A percentile compares a stretch with the other conserved stretches of the same genome.
phyloP scores from a whole-genome alignment of 2,888 invertebrate species.

The Eulithis testata region DNA sequence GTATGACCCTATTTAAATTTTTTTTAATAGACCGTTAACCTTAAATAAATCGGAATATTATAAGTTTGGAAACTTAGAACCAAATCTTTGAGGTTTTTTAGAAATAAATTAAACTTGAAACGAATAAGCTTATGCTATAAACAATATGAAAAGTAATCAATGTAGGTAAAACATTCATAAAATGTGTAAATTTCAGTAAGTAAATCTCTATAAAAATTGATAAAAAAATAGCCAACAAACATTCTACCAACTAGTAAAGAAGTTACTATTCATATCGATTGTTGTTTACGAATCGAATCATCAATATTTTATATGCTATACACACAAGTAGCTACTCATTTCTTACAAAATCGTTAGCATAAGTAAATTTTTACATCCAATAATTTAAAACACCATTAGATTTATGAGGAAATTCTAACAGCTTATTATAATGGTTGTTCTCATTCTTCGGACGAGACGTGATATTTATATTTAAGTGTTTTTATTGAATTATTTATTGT shows the following conservation, averaged over 20 bases:
- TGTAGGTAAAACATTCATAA: too few species aligned
- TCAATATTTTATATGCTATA: too few species aligned
- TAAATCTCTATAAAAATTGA: too few species aligned
- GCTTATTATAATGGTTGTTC: constrained; percentile 36
- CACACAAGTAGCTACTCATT: constrained; percentile 3
- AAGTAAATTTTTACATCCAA: constrained; percentile 25
- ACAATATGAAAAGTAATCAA: too few species aligned
- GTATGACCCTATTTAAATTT: too few species aligned
- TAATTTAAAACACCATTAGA: constrained; percentile 34
- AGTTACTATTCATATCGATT: constrained; percentile 10
- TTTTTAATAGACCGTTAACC: too few species aligned
- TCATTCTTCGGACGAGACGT: constrained; percentile 32
- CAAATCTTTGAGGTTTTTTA: too few species aligned
- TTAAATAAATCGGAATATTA: too few species aligned
- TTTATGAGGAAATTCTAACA: constrained; percentile 39
- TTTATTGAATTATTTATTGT: constrained; percentile 38
- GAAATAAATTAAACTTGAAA: too few species aligned
- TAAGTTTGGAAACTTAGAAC: too few species aligned
- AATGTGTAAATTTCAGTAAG: too few species aligned
- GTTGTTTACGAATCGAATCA: background rate
- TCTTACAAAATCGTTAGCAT: constrained; percentile 19
- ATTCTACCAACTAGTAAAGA: background rate
- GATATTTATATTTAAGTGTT: constrained; percentile 34
- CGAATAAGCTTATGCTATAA: too few species aligned
- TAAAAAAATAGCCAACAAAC: background rate